Percentiles rank a stretch among this genome's conserved stretches.
Conservation (phyloP, 2,113 vertebrate species). For the Eublepharis macularius region DNA sequence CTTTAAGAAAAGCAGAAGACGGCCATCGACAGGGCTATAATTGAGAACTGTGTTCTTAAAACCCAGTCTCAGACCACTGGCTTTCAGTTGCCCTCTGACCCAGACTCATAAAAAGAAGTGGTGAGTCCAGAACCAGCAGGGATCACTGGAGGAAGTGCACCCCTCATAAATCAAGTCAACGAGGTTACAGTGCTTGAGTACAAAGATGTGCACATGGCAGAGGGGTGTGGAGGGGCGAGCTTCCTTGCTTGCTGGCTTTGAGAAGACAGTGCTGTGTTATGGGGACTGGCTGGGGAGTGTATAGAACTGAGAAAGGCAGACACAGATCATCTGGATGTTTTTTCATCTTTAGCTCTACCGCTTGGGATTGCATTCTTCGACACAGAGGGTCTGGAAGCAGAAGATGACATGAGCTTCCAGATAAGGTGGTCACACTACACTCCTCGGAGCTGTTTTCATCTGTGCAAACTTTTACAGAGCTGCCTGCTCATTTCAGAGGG, state of each 20-base stretch:
- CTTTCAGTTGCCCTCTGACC: conserved; percentile 84
- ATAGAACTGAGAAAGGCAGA: background rate
- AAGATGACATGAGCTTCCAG: too few species aligned
- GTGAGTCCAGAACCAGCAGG: conserved; percentile 79
- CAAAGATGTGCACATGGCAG: conserved; percentile 76
- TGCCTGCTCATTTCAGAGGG: too few species aligned
- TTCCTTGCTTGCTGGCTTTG: conserved; percentile 48
- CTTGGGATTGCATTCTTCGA: too few species aligned
- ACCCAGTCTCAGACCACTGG: conserved; percentile 85
- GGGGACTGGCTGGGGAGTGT: background rate
- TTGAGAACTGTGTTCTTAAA: conserved; percentile 62
- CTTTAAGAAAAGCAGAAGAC: background rate
- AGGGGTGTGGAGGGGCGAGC: conserved; percentile 54
- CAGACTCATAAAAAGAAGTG: conserved; percentile 88
- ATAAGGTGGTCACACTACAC: too few species aligned
- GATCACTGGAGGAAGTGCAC: conserved; percentile 81
- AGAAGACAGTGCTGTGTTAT: conserved; percentile 13
- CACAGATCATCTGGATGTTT: background rate
- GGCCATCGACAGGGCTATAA: background rate
- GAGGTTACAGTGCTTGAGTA: conserved; percentile 73
- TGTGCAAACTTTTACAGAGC: too few species aligned
- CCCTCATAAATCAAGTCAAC: conserved; percentile 84
- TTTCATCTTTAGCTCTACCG: background rate
- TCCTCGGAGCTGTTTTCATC: too few species aligned
- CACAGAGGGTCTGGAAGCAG: too few species aligned